These are phyloP conservation scores for Leptinotarsa haldemani DNA, from an alignment of 2,888 invertebrate genomes.

Conservation along the genomic window DNA sequence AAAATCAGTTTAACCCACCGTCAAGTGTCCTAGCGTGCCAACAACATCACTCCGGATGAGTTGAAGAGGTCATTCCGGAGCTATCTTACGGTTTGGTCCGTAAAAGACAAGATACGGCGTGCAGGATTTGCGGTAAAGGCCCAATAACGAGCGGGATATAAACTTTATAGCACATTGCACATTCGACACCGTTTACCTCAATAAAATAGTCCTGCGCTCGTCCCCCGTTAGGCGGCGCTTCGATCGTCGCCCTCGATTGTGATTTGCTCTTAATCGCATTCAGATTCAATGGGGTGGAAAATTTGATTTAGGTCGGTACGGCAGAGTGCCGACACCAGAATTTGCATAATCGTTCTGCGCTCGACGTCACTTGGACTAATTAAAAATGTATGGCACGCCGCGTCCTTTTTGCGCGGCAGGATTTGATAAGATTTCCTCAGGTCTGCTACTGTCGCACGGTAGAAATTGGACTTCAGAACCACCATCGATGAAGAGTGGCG, in stretches of 20 bases:
- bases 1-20: conserved; percentile 55
- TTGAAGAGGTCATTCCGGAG: conserved; percentile 63
- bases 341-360: conserved; percentile 63
- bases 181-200: conserved; percentile 66
- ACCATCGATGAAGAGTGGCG: too few species aligned
- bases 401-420: conserved; percentile 51
- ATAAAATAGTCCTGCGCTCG: conserved; percentile 58
- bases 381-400: conserved; percentile 64
- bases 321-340: conserved; percentile 58
- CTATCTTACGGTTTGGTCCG: conserved; percentile 62
- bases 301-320: conserved; percentile 62
- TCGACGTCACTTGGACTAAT: conserved; percentile 59
- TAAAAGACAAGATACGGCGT: conserved; percentile 63
- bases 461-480: neutral
- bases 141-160: conserved; percentile 64
- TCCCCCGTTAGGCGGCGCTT: conserved; percentile 11
- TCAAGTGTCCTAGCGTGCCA: conserved; percentile 62
- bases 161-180: conserved; percentile 66
- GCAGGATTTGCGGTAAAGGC: conserved; percentile 65
- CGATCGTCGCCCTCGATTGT: conserved; percentile 35
- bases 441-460: conserved; percentile 3
- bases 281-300: conserved; percentile 64
- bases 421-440: conserved; percentile 38
- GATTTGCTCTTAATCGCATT: conserved; percentile 63
- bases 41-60: conserved; percentile 57